Evolutionary conservation across 2,113 vertebrate species (phyloP).

Genomic region (Camelus bactrianus): DNA sequence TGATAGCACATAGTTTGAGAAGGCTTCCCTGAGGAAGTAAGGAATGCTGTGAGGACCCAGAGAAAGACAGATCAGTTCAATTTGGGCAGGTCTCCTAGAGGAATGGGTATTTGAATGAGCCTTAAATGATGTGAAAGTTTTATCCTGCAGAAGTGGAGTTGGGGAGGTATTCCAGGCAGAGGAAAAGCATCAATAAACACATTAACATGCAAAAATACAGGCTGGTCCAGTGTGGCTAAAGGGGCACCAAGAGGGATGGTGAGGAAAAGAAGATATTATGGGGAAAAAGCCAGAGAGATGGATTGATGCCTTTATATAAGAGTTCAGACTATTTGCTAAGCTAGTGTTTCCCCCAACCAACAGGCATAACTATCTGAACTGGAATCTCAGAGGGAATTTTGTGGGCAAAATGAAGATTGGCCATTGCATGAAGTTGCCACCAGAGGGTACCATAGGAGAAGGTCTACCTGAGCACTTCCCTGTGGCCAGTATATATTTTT

Average conservation of each 20-base stretch:
- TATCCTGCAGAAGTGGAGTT: not conserved
- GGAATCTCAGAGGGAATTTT: not conserved
- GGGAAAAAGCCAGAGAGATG: not conserved
- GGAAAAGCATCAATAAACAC: not conserved
- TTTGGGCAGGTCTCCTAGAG: not conserved
- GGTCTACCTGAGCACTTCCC: not conserved
- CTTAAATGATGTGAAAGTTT: not conserved
- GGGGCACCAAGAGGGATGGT: not conserved
- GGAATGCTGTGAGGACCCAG: not conserved
- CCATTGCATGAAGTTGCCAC: slow-evolving; percentile 58
- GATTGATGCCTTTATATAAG: not conserved
- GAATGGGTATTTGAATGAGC: not conserved
- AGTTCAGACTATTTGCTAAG: slow-evolving; percentile 33
- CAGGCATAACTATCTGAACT: not conserved
- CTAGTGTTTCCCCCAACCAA: not conserved
- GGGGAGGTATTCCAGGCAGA: not conserved
- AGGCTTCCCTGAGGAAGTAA: not conserved
- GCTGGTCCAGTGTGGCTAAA: not conserved
- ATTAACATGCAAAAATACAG: not conserved
- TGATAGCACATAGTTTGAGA: not conserved
- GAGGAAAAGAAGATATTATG: not conserved
- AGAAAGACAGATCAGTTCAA: not conserved
- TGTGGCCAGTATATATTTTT: not conserved
- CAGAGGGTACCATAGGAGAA: slow-evolving; percentile 60
- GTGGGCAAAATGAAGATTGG: not conserved